A percentile compares a stretch with the other conserved stretches of the same genome.
These are phyloP conservation scores for Struthidea cinerea DNA, from an alignment of 2,113 vertebrate genomes.

Conservation along the genomic window DNA sequence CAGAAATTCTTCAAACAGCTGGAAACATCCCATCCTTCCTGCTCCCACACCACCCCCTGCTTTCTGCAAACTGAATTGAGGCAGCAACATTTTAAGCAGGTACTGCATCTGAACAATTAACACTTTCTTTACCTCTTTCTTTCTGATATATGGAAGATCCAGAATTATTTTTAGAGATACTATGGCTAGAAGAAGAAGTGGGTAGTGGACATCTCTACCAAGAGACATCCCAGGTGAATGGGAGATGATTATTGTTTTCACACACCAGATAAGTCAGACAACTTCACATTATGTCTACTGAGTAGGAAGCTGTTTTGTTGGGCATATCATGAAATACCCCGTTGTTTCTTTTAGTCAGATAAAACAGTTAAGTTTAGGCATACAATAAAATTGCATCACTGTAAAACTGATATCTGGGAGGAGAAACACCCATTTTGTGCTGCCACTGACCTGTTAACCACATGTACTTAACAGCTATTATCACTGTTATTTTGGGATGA, in stretches of 20 bases:
- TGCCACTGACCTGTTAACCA: not conserved
- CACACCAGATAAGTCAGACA: not conserved
- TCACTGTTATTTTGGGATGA: not conserved
- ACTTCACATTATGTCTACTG: not conserved
- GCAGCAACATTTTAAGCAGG: not conserved
- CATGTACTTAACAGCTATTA: not conserved
- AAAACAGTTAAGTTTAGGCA: not conserved
- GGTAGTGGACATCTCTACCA: not conserved
- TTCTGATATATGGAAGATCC: not conserved
- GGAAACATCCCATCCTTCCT: not conserved
- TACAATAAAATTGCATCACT: not conserved
- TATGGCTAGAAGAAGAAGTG: not conserved
- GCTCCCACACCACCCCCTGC: not conserved
- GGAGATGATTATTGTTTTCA: not conserved
- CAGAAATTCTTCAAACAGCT: slow-evolving; percentile 31
- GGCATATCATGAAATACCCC: not conserved
- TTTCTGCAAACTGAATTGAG: not conserved
- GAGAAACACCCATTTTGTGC: not conserved
- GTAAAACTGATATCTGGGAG: not conserved
- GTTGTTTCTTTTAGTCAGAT: not conserved
- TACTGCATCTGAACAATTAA: not conserved
- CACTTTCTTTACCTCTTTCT: not conserved
- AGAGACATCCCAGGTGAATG: not conserved
- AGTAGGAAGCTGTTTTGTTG: not conserved
- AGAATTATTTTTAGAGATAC: not conserved